Conservation (phyloP, 64 coral and sea anemone genomes). For the Astreopora myriophthalma region DNA sequence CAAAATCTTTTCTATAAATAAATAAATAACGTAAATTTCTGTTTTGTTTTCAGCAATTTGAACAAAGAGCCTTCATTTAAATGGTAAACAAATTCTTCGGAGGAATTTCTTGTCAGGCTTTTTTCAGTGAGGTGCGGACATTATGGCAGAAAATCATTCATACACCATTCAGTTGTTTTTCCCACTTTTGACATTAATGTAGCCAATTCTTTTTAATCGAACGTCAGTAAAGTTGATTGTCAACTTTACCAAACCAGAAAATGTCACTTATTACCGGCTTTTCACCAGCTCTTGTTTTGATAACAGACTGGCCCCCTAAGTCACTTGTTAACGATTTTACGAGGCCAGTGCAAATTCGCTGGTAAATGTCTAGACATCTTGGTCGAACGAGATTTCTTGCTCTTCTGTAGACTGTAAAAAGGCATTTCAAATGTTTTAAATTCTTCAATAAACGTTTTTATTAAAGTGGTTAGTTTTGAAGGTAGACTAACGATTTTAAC, state of each 20-base stretch:
- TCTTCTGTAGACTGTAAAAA: too few species aligned
- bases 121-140: neutral
- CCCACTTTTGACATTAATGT: neutral
- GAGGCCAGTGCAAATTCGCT: too few species aligned
- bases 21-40: conserved; percentile 21
- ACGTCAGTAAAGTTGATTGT: neutral
- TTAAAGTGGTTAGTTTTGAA: too few species aligned
- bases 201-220: neutral
- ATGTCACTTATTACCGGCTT: neutral
- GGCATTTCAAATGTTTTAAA: too few species aligned
- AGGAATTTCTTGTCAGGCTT: neutral
- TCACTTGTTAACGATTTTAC: neutral
- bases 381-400: too few species aligned
- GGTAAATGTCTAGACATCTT: too few species aligned
- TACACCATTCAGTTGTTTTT: neutral
- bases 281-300: conserved; percentile 39
- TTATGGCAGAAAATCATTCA: neutral
- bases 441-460: too few species aligned
- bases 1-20: neutral
- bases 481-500: neutral
- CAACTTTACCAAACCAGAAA: neutral
- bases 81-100: neutral
- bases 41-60: neutral
- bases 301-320: neutral
- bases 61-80: neutral